phyloP scores from a whole-genome alignment of 2,888 invertebrate genomes.

The Linnaemya vulpina region DNA sequence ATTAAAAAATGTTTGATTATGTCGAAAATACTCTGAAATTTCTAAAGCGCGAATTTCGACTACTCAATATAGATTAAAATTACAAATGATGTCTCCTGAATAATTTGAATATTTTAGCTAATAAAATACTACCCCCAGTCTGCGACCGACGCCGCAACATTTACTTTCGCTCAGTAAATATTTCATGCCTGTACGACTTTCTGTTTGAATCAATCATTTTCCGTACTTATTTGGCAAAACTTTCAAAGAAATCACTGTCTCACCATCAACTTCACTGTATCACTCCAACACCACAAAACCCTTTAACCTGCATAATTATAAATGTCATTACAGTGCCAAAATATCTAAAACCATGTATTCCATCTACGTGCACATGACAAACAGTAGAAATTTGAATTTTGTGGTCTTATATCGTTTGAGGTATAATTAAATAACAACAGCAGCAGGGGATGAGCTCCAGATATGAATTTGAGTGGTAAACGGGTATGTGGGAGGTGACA shows the following conservation, averaged over 20 bases:
- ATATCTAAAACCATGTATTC: constrained; percentile 27
- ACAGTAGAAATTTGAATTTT: constrained; percentile 35
- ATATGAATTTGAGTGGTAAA: background rate
- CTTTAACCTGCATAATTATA: constrained; percentile 43
- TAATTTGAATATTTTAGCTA: too few relatives aligned
- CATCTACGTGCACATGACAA: background rate
- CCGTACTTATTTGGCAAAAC: background rate
- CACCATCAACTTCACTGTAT: background rate
- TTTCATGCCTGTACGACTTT: too few relatives aligned
- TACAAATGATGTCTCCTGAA: too few relatives aligned
- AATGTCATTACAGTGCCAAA: constrained; percentile 42
- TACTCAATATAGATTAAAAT: too few relatives aligned
- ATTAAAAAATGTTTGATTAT: too few relatives aligned
- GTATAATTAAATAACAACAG: constrained; percentile 29
- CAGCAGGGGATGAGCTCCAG: constrained; percentile 15
- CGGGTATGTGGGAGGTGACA: background rate
- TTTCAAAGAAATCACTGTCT: background rate
- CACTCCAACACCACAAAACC: background rate
- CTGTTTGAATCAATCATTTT: too few relatives aligned
- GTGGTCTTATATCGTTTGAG: constrained; percentile 43
- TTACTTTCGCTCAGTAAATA: too few relatives aligned
- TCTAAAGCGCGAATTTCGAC: too few relatives aligned
- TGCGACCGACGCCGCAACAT: too few relatives aligned
- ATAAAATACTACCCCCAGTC: too few relatives aligned
- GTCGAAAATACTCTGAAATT: too few relatives aligned